Conservation (phyloP, 2,797 vertebrate species). For the Pelochelys cantorii region DNA sequence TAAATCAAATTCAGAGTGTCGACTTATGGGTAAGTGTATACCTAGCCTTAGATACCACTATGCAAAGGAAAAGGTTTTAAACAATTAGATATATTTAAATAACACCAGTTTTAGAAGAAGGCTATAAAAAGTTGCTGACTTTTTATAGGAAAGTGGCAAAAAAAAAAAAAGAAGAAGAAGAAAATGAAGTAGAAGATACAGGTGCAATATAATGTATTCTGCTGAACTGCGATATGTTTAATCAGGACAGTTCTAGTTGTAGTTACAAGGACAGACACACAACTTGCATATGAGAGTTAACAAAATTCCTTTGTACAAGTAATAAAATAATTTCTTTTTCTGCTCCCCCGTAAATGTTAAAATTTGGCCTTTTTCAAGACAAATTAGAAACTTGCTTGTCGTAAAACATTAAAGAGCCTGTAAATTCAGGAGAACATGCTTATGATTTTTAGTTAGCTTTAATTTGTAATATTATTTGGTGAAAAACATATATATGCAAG, state of each 20-base stretch:
- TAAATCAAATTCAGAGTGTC: no score
- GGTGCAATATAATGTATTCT: rapidly evolving
- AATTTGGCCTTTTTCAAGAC: background rate
- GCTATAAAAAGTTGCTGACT: background rate
- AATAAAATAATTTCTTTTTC: background rate
- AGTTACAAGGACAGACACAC: background rate
- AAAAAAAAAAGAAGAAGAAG: background rate
- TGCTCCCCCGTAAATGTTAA: background rate
- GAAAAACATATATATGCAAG: slow-evolving; percentile 53
- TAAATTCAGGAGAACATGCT: background rate
- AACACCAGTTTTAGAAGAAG: background rate
- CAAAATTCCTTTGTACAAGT: background rate
- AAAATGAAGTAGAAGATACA: background rate
- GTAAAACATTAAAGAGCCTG: slow-evolving; percentile 32
- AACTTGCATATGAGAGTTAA: background rate
- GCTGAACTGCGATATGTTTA: rapidly evolving
- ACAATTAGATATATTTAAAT: background rate
- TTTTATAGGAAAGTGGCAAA: background rate
- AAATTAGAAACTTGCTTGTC: slow-evolving; percentile 5
- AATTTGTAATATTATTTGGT: slow-evolving; percentile 35
- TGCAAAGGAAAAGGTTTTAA: rapidly evolving
- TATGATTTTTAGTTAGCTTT: background rate
- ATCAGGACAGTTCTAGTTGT: background rate
- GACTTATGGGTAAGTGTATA: no score
- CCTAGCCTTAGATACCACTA: background rate